A percentile compares a stretch with the other conserved stretches of the same genome.
Conservation (phyloP, 2,797 vertebrate genomes). For the Chloroceryle inda region DNA sequence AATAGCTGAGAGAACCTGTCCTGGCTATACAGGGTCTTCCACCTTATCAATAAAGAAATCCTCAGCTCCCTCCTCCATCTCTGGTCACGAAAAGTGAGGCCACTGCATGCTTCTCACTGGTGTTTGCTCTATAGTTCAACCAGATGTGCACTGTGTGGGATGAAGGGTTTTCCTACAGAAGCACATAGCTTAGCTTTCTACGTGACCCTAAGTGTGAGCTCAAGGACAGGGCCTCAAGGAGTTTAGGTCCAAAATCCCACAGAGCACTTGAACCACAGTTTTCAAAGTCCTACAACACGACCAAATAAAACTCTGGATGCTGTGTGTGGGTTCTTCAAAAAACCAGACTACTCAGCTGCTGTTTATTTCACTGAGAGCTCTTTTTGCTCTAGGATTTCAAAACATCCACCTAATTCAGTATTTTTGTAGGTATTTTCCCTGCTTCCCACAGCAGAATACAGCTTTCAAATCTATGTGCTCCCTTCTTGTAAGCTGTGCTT, state of each 20-base stretch:
- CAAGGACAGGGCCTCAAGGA: background rate
- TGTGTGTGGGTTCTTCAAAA: background rate
- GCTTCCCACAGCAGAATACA: background rate
- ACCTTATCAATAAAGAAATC: background rate
- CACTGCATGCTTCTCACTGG: background rate
- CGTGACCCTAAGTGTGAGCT: fast-evolving
- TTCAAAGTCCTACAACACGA: background rate
- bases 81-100: background rate
- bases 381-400: background rate
- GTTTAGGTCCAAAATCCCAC: background rate
- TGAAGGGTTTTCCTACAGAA: background rate
- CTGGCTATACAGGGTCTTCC: background rate
- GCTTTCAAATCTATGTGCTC: fast-evolving
- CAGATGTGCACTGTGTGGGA: fast-evolving
- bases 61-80: background rate
- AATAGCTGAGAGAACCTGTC: background rate
- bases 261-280: background rate
- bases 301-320: background rate
- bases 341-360: background rate
- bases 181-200: fast-evolving
- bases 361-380: background rate
- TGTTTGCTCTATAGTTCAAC: background rate
- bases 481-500: background rate
- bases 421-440: background rate
- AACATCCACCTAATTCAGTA: background rate